Evolutionary conservation across 2,113 vertebrate genomes (phyloP).

Genomic region (Labrus mixtus): DNA sequence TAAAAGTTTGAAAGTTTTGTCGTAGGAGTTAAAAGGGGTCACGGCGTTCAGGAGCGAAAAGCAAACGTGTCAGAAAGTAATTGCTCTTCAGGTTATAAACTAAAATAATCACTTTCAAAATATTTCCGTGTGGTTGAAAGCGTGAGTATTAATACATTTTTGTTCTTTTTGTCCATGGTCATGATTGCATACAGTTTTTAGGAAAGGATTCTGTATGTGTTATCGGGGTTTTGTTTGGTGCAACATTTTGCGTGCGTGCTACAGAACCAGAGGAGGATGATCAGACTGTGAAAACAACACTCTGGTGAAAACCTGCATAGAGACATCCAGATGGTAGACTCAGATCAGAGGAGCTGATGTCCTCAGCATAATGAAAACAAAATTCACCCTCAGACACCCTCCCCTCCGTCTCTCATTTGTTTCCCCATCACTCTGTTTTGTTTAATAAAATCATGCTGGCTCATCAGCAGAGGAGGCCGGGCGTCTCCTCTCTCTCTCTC

Average conservation of each 20-base stretch:
- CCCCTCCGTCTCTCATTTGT: slow-evolving; percentile 40
- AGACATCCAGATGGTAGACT: slow-evolving; percentile 43
- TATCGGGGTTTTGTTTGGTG: neutral
- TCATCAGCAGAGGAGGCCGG: slow-evolving; percentile 62
- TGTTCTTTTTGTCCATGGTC: no score
- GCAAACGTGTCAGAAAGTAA: neutral
- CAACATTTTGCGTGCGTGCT: neutral
- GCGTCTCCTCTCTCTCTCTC: slow-evolving; percentile 44
- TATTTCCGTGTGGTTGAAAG: neutral
- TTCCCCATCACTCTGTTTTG: slow-evolving; percentile 41
- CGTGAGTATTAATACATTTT: neutral
- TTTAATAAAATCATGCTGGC: slow-evolving; percentile 63
- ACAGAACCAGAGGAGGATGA: neutral
- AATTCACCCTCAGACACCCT: slow-evolving; percentile 21
- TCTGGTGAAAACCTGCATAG: neutral
- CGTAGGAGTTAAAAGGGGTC: neutral
- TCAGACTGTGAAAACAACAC: neutral
- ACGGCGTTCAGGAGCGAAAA: neutral
- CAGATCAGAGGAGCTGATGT: slow-evolving; percentile 39
- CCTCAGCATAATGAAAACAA: slow-evolving; percentile 41
- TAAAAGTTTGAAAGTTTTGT: neutral
- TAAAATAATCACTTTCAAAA: neutral
- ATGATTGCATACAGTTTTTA: neutral
- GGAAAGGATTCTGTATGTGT: neutral
- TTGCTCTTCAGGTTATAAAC: neutral